Evolutionary conservation across 2,888 invertebrate genomes (phyloP), one percentile per base, ranked within the genome.

Genomic region (Geotrupes spiniger): DNA sequence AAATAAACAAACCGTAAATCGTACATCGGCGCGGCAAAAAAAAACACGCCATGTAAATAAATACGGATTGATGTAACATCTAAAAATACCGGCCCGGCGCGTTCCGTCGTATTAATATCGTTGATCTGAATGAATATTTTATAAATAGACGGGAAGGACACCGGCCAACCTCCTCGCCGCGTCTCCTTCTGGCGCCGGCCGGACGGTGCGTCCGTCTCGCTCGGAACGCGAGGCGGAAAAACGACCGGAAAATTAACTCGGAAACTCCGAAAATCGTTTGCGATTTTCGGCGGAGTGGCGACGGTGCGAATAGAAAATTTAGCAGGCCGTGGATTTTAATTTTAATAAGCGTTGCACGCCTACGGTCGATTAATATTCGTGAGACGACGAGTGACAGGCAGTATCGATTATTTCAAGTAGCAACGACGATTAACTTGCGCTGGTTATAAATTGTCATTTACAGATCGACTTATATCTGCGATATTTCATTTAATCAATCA

Each of bases 61-160:
- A 33, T 33, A 33, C 1, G 33, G 8, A 15, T 15, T 33, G 33
- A 33, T 9, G 33, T 33, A 33, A 33, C 33, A 10, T 14, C 33
- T 33, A 33, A 33, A 33, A 14, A 33, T 33, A 33, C 9, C 14
- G 33, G 31, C n/a, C 10, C 10, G 14, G 33, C 33, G 33, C 14
- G 8, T 33, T 33, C 12, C 15, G 14, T 4, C 8, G 14, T 15
- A 33, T 33, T 15, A 33, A 10, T 33, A 10, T 15, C 33, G 33
- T 12, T 15, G 33, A 33, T 33, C 9, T 33, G 33, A 33, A 33
- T 33, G 33, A 33, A 33, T 15, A 15, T 2, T 33, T 11, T 33
- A 33, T 33, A 33, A 33, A 33, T 33, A 33, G 33, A 33, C 5
- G 3, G 15, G 33, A 33, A 33, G 33, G 33, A 10, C 33, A 14